Percentiles rank a stretch among this genome's conserved stretches.
These are phyloP conservation scores for Scophthalmus maximus DNA, from an alignment of 2,113 vertebrate species.

Conservation along the genomic window DNA sequence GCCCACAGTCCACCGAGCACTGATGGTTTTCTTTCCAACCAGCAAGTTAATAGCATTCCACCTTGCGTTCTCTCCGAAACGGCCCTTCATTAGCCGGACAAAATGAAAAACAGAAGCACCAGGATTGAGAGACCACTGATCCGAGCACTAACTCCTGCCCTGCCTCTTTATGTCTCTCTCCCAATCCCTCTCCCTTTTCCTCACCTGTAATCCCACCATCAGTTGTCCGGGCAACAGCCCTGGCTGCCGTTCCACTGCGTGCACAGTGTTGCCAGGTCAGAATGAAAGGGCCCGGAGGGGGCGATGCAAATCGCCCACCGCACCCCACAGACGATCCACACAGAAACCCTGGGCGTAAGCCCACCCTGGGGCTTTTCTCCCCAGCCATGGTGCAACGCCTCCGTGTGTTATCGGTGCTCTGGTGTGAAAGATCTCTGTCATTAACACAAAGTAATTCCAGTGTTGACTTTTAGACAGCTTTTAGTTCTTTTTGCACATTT, in stretches of 20 bases:
- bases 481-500: neutral
- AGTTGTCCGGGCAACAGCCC: slow-evolving; percentile 74
- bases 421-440: slow-evolving; percentile 19
- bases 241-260: slow-evolving; percentile 48
- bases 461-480: slow-evolving; percentile 1
- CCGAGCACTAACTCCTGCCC: slow-evolving; percentile 23
- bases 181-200: neutral
- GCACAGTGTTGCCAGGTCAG: slow-evolving; percentile 52
- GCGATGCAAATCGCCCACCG: slow-evolving; percentile 61
- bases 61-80: slow-evolving; percentile 13
- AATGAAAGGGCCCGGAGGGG: slow-evolving; percentile 65
- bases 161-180: neutral
- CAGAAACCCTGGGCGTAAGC: slow-evolving; percentile 53
- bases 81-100: slow-evolving; percentile 30
- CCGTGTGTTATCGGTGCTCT: slow-evolving; percentile 30
- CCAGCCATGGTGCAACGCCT: slow-evolving; percentile 39
- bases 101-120: slow-evolving; percentile 45
- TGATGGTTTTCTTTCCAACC: slow-evolving; percentile 35
- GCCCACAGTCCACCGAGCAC: slow-evolving; percentile 8
- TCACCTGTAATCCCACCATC: slow-evolving; percentile 67
- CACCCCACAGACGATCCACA: slow-evolving; percentile 40
- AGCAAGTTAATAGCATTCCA: slow-evolving; percentile 41
- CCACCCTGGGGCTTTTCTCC: slow-evolving; percentile 43
- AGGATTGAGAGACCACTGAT: slow-evolving; percentile 39
- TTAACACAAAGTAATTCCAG: slow-evolving; percentile 37